A percentile compares a stretch with the other conserved stretches of the same genome.
phyloP scores from a whole-genome alignment of 2,113 vertebrate species.

The Sclerurus mexicanus region DNA sequence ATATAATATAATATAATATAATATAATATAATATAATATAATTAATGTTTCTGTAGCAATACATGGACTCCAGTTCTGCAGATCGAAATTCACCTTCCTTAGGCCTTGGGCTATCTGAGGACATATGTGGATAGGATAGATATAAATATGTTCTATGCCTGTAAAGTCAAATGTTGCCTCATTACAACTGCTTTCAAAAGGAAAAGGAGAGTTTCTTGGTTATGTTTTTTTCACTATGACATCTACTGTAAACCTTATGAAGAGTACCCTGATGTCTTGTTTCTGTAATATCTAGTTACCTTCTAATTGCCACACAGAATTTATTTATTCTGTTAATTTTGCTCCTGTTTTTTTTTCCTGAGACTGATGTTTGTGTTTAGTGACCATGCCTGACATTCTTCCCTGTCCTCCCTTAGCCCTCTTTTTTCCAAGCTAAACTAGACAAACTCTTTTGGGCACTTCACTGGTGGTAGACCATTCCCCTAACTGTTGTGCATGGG shows the following conservation, averaged over 20 bases:
- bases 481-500: neutral
- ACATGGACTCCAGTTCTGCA: neutral
- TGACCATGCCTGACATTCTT: neutral
- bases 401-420: neutral
- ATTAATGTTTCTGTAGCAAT: neutral
- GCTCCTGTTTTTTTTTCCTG: neutral
- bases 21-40: neutral
- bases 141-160: neutral
- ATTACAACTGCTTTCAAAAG: neutral
- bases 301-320: neutral
- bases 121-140: neutral
- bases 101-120: neutral
- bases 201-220: neutral
- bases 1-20: no score
- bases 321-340: neutral
- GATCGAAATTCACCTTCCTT: neutral
- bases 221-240: neutral
- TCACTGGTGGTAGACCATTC: neutral
- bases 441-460: neutral
- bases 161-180: neutral
- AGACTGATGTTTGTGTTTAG: neutral
- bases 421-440: neutral
- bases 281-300: neutral
- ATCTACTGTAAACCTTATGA: neutral
- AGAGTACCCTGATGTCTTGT: neutral